Evolutionary conservation across 2,797 vertebrate genomes (phyloP).

Genomic region (Varecia variegata): DNA sequence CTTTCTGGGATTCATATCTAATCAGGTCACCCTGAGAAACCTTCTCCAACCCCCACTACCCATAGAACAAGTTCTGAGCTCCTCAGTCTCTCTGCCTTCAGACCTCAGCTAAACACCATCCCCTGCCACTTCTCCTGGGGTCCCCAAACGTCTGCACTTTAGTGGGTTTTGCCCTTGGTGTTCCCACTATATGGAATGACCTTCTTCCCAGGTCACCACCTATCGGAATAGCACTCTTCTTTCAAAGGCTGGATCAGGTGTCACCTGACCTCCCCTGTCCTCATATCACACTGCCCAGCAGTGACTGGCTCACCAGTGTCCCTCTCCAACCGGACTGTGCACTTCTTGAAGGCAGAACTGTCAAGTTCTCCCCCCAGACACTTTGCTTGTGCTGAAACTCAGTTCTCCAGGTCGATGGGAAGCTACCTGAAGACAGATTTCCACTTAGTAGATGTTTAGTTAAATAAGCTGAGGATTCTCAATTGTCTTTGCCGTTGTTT

Average conservation of each 20-base stretch:
- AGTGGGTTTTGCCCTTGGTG: neutral
- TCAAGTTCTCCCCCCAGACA: neutral
- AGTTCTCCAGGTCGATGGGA: neutral
- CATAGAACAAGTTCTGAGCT: neutral
- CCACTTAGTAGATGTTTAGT: neutral
- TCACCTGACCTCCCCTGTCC: slow-evolving; percentile 46
- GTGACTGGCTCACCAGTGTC: neutral
- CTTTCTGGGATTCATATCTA: slow-evolving; percentile 38
- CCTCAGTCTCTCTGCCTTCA: neutral
- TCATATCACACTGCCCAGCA: neutral
- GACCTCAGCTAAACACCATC: neutral
- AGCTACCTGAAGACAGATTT: neutral
- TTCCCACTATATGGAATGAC: neutral
- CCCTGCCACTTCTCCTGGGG: neutral
- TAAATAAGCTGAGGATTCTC: neutral
- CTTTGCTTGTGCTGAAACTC: neutral
- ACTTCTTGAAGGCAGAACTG: neutral
- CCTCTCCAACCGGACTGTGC: rapidly evolving
- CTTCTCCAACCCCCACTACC: neutral
- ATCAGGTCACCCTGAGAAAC: neutral
- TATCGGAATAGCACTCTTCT: slow-evolving; percentile 30
- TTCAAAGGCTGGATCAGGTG: slow-evolving; percentile 51
- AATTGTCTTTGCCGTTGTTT: neutral
- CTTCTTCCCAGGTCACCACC: slow-evolving; percentile 51
- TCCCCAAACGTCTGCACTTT: neutral